These are phyloP conservation scores for Platalea minor DNA, from an alignment of 2,797 vertebrate species.

Conservation along the genomic window DNA sequence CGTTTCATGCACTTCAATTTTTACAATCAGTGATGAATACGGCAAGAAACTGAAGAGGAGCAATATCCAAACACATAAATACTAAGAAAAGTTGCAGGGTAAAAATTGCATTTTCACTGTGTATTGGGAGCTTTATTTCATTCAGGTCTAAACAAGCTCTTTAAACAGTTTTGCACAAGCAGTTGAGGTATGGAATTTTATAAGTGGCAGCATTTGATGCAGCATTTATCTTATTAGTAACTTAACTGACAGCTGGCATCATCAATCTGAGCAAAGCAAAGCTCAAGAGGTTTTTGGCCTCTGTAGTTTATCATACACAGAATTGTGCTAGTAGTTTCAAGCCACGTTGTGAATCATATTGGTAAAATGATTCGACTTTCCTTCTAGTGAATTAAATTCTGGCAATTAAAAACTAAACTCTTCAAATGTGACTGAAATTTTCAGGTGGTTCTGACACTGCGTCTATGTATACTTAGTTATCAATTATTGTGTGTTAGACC, in stretches of 20 bases:
- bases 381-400: neutral
- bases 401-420: neutral
- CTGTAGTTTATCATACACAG: neutral
- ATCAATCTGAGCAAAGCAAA: neutral
- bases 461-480: neutral
- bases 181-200: neutral
- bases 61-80: neutral
- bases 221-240: neutral
- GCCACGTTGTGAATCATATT: neutral
- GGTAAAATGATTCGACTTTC: neutral
- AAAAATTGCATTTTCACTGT: neutral
- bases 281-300: neutral
- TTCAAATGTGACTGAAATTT: neutral
- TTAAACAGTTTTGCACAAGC: neutral
- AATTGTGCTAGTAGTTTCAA: neutral
- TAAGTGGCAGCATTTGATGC: neutral
- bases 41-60: neutral
- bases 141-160: neutral
- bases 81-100: neutral
- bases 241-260: neutral
- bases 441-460: neutral
- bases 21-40: neutral
- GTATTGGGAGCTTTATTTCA: neutral
- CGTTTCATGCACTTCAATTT: neutral
- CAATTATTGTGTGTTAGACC: rapidly evolving